Evolutionary conservation across 2,888 invertebrate genomes (phyloP).

Genomic region (Bellardia bayeri): DNA sequence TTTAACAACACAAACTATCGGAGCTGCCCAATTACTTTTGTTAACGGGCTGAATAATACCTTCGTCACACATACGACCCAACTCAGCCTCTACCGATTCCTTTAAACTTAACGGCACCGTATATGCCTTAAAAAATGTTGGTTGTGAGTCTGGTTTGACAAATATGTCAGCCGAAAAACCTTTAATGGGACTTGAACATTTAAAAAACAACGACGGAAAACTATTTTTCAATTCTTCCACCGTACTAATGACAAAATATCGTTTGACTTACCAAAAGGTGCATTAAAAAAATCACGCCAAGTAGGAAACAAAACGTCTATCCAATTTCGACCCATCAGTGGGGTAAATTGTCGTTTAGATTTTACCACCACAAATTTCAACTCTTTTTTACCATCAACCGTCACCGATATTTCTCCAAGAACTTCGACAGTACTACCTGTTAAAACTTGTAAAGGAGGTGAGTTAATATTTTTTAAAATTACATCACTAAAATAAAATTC

Average conservation of each 20-base stretch:
- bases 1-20: slow-evolving; percentile 64
- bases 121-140: slow-evolving; percentile 63
- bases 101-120: slow-evolving; percentile 35
- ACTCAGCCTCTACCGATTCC: slow-evolving; percentile 48
- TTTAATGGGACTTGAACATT: slow-evolving; percentile 7
- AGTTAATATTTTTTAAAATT: slow-evolving; percentile 15
- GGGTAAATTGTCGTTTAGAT: slow-evolving; percentile 28
- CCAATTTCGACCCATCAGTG: slow-evolving; percentile 57
- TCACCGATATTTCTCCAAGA: slow-evolving; percentile 9
- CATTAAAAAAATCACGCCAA: slow-evolving; percentile 50
- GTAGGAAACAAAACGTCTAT: slow-evolving; percentile 49
- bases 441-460: slow-evolving; percentile 29
- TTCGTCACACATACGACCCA: slow-evolving; percentile 47
- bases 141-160: slow-evolving; percentile 49
- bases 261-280: slow-evolving; percentile 16
- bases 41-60: slow-evolving; percentile 61
- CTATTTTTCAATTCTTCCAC: slow-evolving; percentile 35
- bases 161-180: slow-evolving; percentile 39
- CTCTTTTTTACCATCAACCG: background rate
- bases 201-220: slow-evolving; percentile 53
- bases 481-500: slow-evolving; percentile 24
- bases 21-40: background rate
- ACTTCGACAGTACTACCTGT: slow-evolving; percentile 14
- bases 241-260: slow-evolving; percentile 23
- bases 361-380: slow-evolving; percentile 17